A percentile compares a stretch with the other conserved stretches of the same genome.
phyloP scores from a whole-genome alignment of 1,140 invertebrate species.

The Lutraria rhynchaena region DNA sequence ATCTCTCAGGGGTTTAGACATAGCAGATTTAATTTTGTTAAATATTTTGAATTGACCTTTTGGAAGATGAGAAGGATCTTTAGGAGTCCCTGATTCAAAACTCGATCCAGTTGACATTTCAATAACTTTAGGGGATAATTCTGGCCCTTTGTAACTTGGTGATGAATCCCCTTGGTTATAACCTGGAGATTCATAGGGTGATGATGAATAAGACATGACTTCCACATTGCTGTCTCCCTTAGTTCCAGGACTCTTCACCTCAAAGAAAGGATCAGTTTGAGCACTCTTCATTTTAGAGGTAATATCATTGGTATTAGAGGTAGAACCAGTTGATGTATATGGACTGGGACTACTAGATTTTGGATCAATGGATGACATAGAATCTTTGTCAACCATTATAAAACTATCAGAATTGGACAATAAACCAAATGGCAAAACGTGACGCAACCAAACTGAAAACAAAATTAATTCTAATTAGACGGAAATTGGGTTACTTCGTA shows the following conservation, averaged over 20 bases:
- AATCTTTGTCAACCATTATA: constrained; percentile 7
- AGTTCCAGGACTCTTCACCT: background rate
- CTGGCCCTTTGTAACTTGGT: background rate
- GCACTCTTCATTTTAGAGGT: background rate
- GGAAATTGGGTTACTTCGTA: too few relatives aligned
- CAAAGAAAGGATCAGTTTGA: constrained; percentile 8
- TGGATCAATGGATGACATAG: constrained; percentile 6
- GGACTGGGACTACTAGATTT: constrained; percentile 28
- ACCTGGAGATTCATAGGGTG: constrained; percentile 14
- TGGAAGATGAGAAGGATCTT: background rate
- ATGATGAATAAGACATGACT: constrained; percentile 42
- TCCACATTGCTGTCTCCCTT: constrained; percentile 13
- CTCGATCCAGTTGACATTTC: constrained; percentile 29
- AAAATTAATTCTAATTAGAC: background rate
- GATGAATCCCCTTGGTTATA: constrained; percentile 17
- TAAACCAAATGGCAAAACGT: constrained; percentile 49
- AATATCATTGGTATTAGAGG: background rate
- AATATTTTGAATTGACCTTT: constrained; percentile 41
- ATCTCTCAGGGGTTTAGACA: constrained; percentile 16
- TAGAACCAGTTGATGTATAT: constrained; percentile 12
- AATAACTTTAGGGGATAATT: constrained; percentile 27
- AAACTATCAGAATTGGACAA: constrained; percentile 49
- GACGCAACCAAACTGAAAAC: constrained; percentile 46
- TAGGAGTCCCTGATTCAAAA: constrained; percentile 1
- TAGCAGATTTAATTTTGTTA: constrained; percentile 37